Conservation (phyloP, 2,113 vertebrate species). For the pig (Sus scrofa) region DNA sequence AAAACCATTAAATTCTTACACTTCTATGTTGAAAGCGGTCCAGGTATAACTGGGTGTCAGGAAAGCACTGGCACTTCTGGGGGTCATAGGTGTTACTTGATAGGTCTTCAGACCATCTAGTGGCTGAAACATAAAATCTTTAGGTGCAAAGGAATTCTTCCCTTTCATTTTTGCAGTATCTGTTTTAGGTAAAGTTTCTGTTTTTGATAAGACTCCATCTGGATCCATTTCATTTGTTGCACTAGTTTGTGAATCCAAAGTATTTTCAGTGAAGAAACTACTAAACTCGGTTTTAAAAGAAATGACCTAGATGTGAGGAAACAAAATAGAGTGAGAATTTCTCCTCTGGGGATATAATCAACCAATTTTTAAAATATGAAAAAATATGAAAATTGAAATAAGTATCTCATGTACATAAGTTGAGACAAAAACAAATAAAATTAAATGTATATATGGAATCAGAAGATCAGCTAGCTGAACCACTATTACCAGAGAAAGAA, state of each 20-base stretch:
- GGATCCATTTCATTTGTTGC: background rate
- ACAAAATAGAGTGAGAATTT: slow-evolving; percentile 55
- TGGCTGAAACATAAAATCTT: slow-evolving; percentile 93
- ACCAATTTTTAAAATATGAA: background rate
- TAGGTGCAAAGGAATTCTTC: slow-evolving; percentile 93
- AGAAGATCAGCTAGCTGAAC: background rate
- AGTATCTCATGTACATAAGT: background rate
- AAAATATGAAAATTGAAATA: background rate
- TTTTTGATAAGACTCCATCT: slow-evolving; percentile 59
- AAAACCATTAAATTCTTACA: slow-evolving; percentile 81
- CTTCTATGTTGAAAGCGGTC: slow-evolving; percentile 75
- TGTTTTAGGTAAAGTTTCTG: slow-evolving; percentile 30
- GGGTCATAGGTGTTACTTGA: slow-evolving; percentile 90
- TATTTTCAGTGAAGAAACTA: slow-evolving; percentile 45
- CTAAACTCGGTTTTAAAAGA: slow-evolving; percentile 62
- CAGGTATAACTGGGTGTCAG: slow-evolving; percentile 88
- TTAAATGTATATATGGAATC: slow-evolving; percentile 15
- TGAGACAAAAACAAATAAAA: slow-evolving; percentile 1
- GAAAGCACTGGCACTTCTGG: slow-evolving; percentile 90
- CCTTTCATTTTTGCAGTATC: slow-evolving; percentile 57
- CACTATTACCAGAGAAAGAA: background rate
- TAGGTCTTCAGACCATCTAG: slow-evolving; percentile 90
- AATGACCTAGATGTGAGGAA: slow-evolving; percentile 72
- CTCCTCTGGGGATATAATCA: background rate
- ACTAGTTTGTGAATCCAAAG: slow-evolving; percentile 60